Conservation (phyloP, 2,113 vertebrate genomes). For the Microcebus ravelobensis region DNA sequence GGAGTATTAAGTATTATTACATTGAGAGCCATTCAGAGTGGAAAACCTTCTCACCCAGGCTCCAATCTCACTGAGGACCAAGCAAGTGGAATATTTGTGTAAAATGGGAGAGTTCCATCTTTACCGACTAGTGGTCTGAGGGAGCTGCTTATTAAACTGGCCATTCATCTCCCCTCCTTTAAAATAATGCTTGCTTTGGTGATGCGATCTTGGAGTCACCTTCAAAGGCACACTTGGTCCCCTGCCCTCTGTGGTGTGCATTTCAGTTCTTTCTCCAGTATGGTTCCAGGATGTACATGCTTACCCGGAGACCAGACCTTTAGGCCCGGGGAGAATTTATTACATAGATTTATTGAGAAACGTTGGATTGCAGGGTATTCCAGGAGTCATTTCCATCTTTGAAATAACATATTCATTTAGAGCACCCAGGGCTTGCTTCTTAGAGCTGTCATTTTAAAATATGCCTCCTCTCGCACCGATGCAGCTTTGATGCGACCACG, state of each 20-base stretch:
- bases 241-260: background rate
- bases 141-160: background rate
- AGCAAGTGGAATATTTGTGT: background rate
- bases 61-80: background rate
- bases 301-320: slow-evolving; percentile 13
- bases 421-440: slow-evolving; percentile 24
- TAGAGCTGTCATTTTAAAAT: slow-evolving; percentile 69
- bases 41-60: slow-evolving; percentile 43
- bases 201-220: background rate
- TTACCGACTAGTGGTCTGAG: background rate
- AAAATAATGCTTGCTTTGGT: background rate
- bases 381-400: slow-evolving; percentile 59
- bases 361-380: background rate
- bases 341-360: slow-evolving; percentile 50
- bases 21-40: slow-evolving; percentile 62
- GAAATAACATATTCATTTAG: slow-evolving; percentile 65
- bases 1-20: slow-evolving; percentile 77
- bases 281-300: background rate
- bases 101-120: background rate
- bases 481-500: slow-evolving; percentile 52
- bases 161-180: background rate
- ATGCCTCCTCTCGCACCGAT: background rate
- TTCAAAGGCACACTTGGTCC: slow-evolving; percentile 10
- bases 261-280: background rate
- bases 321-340: slow-evolving; percentile 2